Evolutionary conservation across 2,888 invertebrate genomes (phyloP).

Genomic region (Philopedon plagiatum): DNA sequence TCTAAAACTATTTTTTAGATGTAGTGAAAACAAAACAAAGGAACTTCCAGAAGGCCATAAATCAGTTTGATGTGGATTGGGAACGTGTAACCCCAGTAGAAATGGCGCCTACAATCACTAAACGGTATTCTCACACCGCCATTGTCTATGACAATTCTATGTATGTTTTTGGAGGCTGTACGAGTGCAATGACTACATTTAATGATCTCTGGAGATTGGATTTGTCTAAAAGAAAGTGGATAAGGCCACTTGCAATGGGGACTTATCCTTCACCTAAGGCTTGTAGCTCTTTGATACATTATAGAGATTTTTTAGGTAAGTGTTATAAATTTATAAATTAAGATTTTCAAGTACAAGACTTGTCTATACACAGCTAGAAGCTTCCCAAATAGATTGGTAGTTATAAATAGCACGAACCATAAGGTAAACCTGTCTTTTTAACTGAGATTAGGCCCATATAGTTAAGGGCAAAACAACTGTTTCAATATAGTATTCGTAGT

Average conservation of each 20-base stretch:
- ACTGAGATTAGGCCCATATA: too few relatives aligned
- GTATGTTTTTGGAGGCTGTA: conserved; percentile 97
- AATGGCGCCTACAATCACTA: conserved; percentile 84
- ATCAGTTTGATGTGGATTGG: conserved; percentile 84
- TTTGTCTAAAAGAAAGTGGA: conserved; percentile 88
- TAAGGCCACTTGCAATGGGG: conserved; percentile 85
- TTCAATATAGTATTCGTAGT: too few relatives aligned
- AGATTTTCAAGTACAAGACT: too few relatives aligned
- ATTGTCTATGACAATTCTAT: conserved; percentile 87
- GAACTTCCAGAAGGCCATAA: conserved; percentile 83
- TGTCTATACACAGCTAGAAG: too few relatives aligned
- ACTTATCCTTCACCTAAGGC: conserved; percentile 97
- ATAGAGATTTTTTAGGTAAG: conserved; percentile 83
- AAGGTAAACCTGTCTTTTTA: too few relatives aligned
- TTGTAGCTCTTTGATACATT: conserved; percentile 92
- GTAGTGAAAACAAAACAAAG: conserved; percentile 82
- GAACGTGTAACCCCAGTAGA: conserved; percentile 74
- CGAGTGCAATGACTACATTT: conserved; percentile 93
- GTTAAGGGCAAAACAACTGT: too few relatives aligned
- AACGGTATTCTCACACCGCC: conserved; percentile 93
- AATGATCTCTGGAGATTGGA: conserved; percentile 97
- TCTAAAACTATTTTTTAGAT: conserved; percentile 72
- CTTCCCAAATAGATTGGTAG: too few relatives aligned
- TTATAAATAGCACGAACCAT: too few relatives aligned
- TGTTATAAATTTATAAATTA: too few relatives aligned